phyloP scores from a whole-genome alignment of 2,113 vertebrate genomes.

The Ailuropoda melanoleuca region DNA sequence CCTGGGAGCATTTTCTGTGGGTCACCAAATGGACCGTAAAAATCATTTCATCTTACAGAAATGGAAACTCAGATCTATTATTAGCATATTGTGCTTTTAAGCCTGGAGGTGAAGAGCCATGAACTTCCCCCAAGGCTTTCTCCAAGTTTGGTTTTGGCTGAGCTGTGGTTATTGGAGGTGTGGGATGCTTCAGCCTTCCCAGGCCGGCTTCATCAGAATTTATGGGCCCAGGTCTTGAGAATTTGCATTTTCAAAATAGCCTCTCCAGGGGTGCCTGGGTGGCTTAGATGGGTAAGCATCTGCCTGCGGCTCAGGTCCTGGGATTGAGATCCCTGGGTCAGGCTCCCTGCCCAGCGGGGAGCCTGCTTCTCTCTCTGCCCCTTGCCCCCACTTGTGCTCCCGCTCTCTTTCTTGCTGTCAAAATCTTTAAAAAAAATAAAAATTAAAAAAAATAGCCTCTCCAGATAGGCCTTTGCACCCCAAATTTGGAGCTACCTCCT shows the following conservation, averaged over 20 bases:
- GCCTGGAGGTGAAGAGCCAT: not conserved
- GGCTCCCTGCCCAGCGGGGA: not conserved
- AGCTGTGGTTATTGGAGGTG: not conserved
- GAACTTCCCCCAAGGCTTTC: not conserved
- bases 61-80: not conserved
- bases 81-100: not conserved
- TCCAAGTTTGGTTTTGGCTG: not conserved
- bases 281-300: not conserved
- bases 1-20: not conserved
- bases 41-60: not conserved
- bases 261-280: not conserved
- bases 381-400: not conserved
- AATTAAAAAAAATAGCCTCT: not conserved
- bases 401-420: not conserved
- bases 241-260: not conserved
- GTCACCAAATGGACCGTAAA: not conserved
- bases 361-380: not conserved
- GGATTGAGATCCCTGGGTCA: not conserved
- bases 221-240: not conserved
- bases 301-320: not conserved
- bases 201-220: not conserved
- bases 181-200: not conserved
- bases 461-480: not conserved
- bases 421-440: not conserved
- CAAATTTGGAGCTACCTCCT: not conserved